Base-by-base conservation (phyloP, 2,113 vertebrate species). In the Phodopus roborovskii region DNA sequence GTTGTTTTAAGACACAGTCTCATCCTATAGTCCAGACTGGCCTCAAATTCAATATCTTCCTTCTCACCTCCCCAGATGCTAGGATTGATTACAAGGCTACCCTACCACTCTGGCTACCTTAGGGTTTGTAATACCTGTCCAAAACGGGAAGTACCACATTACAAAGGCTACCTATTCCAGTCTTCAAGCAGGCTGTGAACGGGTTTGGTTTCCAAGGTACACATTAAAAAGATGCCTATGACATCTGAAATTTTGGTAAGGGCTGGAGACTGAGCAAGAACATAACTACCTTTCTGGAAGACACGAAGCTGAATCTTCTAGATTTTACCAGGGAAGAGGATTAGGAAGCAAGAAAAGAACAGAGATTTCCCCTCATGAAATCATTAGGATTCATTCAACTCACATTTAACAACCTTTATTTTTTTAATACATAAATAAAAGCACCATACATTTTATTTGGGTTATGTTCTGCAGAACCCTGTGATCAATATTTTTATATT, bases 401-500 rank as follows among this genome's bases (percentile, higher is more conserved):
- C 58, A 73, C 7, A 66, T 71, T 89, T 78, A 73, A 68, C 66
- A 50, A 42, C 39, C 30, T 90, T 74, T 62, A 74, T 36, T 16
- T 53, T n/a, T 92, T 56, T n/a, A n/a, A 12, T 85, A 39, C 62
- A 82, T 62, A 86, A n/a, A n/a, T 82, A 73, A 36, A 87, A 53
- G 45, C n/a, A 68, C 7, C 26, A 12, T n/a, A 42, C 2, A 7
- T 78, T 62, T 77, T 60, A 22, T 42, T 20, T 90, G 45, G 50
- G 74, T 70, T 74, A 53, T 7, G 73, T 87, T 83, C 56, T 60
- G 22, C 82, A 58, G 50, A 79, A 58, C 50, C 50, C 50, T 81
- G 58, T 90, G 24, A 88, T 88, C 50, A 50, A 94, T 66, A 73
- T 45, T 82, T 94, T 92, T 42, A 64, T 77, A 77, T 39, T 82